These are phyloP conservation scores for Gadopsis marmoratus DNA, from an alignment of 2,797 vertebrate genomes.

Conservation along the genomic window DNA sequence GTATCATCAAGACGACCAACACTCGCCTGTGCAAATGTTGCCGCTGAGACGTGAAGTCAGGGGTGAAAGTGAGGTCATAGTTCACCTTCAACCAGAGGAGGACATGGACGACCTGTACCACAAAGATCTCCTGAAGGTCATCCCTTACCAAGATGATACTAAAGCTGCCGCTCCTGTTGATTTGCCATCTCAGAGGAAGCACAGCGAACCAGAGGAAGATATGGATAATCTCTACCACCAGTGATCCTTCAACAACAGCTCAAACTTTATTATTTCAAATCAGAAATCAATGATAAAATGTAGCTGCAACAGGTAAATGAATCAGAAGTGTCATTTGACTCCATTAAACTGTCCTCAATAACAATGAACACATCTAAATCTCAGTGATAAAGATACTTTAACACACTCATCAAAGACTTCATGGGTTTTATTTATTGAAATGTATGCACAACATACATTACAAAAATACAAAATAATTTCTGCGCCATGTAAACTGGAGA, in stretches of 20 bases:
- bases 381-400: slow-evolving; percentile 27
- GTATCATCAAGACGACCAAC: slow-evolving; percentile 28
- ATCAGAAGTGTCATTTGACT: not conserved
- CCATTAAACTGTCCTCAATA: slow-evolving; percentile 10
- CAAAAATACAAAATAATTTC: slow-evolving; percentile 6
- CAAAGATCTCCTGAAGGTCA: slow-evolving; percentile 15
- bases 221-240: slow-evolving; percentile 78
- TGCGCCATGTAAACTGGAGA: slow-evolving; percentile 2
- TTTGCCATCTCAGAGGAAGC: slow-evolving; percentile 28
- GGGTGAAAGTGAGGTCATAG: slow-evolving; percentile 12
- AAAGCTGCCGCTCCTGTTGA: slow-evolving; percentile 33
- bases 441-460: not conserved
- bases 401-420: slow-evolving; percentile 7
- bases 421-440: slow-evolving; percentile 45
- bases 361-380: slow-evolving; percentile 15
- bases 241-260: slow-evolving; percentile 42
- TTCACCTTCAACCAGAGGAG: slow-evolving; percentile 71
- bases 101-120: slow-evolving; percentile 82
- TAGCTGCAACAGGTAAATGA: not conserved
- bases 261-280: slow-evolving; percentile 6
- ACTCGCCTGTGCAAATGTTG: not conserved
- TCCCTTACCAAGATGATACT: not conserved
- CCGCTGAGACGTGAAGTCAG: not conserved
- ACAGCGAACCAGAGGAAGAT: slow-evolving; percentile 83
- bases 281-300: not conserved